Evolutionary conservation across 2,797 vertebrate species (phyloP), one percentile per base, ranked within the genome.

Genomic region (Danio kyathit): DNA sequence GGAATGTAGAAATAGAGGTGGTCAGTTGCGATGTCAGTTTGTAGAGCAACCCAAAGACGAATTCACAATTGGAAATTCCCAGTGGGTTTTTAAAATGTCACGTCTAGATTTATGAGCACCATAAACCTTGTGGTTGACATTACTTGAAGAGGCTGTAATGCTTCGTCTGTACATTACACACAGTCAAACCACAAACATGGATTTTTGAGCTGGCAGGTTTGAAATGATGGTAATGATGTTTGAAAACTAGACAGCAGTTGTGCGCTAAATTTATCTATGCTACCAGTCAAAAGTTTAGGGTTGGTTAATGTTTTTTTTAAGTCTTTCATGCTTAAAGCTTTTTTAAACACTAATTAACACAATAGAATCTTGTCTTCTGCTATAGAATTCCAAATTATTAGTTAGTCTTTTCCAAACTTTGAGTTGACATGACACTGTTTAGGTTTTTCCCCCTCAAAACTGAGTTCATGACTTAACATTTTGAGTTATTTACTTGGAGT

Each of bases 51-150:
- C 48, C 10, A 12, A 54, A 71, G 10, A 17, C 29, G 6, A 54
- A 17, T 71, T 71, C 16, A 12, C 67, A 29, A 49, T 52, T 0
- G 38, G 67, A 49, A 54, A 71, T 54, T 71, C 54, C 67, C 67
- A 71, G 49, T 54, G 49, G 49, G 49, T 8, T 71, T 71, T 54
- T 17, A 8, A 54, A 7, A 54, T 54, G 67, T 54, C 67, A 71
- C 49, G n/a, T 71, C 52, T 71, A 3, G 1, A 59, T 71, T 71
- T 66, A 52, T 57, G 44, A 66, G 44, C 46, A 44, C 29, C 17
- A 41, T 70, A 70, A 71, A 71, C 49, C 7, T 70, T 71, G 67
- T 54, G 67, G 54, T 61, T 61, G 21, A 60, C 72, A 7, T 54
- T 71, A 41, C 49, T 54, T 54, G 16, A 71, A 71, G 29, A 41